Conservation (phyloP, 2,888 invertebrate genomes). For the Protodeltote pygarga region DNA sequence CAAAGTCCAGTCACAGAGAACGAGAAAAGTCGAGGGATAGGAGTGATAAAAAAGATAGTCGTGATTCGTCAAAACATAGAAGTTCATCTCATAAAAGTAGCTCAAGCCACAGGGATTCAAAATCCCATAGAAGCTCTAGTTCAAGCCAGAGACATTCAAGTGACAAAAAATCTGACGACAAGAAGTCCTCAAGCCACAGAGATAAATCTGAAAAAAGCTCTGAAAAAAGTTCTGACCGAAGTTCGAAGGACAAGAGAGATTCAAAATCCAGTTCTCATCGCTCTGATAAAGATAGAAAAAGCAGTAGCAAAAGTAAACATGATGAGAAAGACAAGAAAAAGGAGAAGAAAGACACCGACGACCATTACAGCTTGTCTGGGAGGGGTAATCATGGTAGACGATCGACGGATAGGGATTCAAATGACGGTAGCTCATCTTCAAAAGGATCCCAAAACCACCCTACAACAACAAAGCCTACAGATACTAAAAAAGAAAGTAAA, state of each 20-base stretch:
- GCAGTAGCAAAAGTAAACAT: slow-evolving; percentile 73
- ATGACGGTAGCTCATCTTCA: slow-evolving; percentile 89
- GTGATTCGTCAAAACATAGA: slow-evolving; percentile 76
- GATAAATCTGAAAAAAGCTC: slow-evolving; percentile 66
- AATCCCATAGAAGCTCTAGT: slow-evolving; percentile 71
- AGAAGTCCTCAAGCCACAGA: slow-evolving; percentile 69
- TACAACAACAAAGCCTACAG: slow-evolving; percentile 68
- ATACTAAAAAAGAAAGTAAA: slow-evolving; percentile 76
- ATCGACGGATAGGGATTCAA: slow-evolving; percentile 93
- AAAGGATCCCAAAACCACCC: slow-evolving; percentile 77
- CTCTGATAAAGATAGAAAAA: slow-evolving; percentile 80
- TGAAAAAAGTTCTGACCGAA: slow-evolving; percentile 63
- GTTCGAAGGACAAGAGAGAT: slow-evolving; percentile 64
- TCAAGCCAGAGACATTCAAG: slow-evolving; percentile 71
- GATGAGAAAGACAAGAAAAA: slow-evolving; percentile 82
- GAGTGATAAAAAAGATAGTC: slow-evolving; percentile 72
- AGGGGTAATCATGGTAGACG: slow-evolving; percentile 89
- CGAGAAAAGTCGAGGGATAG: slow-evolving; percentile 68
- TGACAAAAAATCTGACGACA: slow-evolving; percentile 71
- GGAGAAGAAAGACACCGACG: slow-evolving; percentile 88
- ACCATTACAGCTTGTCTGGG: slow-evolving; percentile 90
- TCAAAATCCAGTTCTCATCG: slow-evolving; percentile 72
- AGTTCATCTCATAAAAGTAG: slow-evolving; percentile 76
- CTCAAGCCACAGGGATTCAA: slow-evolving; percentile 72
- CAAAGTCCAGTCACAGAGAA: slow-evolving; percentile 71